Conservation (phyloP, 2,113 vertebrate species). For the Varanus salvator region DNA sequence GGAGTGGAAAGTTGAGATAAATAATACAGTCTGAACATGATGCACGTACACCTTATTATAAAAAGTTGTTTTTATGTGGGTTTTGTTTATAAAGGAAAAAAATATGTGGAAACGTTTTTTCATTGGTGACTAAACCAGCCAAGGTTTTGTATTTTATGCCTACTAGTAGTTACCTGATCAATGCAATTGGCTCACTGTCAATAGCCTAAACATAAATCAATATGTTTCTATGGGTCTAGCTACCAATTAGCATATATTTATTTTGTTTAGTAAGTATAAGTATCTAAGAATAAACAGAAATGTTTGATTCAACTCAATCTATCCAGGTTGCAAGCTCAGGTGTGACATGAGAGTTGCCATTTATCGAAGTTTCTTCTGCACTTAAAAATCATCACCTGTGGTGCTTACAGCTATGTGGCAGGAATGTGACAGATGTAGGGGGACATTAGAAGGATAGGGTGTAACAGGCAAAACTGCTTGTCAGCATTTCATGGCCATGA, state of each 20-base stretch:
- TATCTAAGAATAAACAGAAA: constrained; percentile 5
- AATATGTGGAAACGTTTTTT: too few species aligned
- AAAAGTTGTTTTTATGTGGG: too few species aligned
- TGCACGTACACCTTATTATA: too few species aligned
- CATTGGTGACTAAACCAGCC: too few species aligned
- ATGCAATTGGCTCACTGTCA: not conserved
- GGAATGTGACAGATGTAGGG: not conserved
- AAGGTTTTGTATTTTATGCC: not conserved
- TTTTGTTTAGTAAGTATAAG: constrained; percentile 4
- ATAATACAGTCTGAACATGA: too few species aligned
- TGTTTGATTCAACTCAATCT: not conserved
- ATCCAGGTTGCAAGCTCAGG: not conserved
- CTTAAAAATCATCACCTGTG: not conserved
- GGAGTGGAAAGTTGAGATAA: too few species aligned
- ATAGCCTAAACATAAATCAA: not conserved
- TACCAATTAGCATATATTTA: not conserved
- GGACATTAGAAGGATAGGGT: too few species aligned
- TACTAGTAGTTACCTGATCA: not conserved
- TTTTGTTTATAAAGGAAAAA: too few species aligned
- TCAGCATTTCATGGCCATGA: not conserved
- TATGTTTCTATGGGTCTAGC: constrained; percentile 3
- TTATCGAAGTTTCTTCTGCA: not conserved
- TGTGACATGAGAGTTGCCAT: not conserved
- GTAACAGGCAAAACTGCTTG: not conserved
- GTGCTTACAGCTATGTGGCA: not conserved